phyloP scores from a whole-genome alignment of 2,888 invertebrate species.

The Eupelmus urozonus region DNA sequence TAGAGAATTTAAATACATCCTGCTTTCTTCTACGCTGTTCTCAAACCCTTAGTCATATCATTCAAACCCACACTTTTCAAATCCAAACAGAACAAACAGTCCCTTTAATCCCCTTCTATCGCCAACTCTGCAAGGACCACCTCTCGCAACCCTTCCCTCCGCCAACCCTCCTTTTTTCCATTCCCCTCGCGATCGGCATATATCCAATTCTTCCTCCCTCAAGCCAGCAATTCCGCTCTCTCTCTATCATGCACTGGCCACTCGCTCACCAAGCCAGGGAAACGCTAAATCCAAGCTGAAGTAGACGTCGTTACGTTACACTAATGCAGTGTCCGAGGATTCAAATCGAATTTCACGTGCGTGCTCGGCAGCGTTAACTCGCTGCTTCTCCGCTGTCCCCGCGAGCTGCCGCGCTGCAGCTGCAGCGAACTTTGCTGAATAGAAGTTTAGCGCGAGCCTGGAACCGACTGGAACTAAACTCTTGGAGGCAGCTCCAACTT shows the following conservation, averaged over 20 bases:
- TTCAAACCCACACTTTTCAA: too few species aligned
- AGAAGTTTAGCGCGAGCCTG: conserved; percentile 41
- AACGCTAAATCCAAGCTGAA: conserved; percentile 55
- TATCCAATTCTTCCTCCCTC: neutral
- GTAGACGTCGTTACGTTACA: conserved; percentile 60
- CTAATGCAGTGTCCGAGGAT: conserved; percentile 56
- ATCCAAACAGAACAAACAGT: too few species aligned
- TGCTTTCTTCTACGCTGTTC: too few species aligned
- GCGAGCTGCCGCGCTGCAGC: conserved; percentile 7
- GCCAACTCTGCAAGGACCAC: too few species aligned
- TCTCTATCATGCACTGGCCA: neutral
- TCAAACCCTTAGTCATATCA: too few species aligned
- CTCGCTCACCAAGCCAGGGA: conserved; percentile 20
- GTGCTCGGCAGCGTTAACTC: conserved; percentile 61
- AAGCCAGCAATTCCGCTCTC: neutral
- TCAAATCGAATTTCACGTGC: conserved; percentile 64
- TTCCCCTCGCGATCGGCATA: too few species aligned
- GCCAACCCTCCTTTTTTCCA: too few species aligned
- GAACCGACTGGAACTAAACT: conserved; percentile 43
- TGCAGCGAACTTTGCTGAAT: conserved; percentile 44
- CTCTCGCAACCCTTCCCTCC: too few species aligned
- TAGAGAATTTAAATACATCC: too few species aligned
- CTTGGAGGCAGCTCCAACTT: conserved; percentile 44
- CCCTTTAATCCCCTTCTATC: too few species aligned
- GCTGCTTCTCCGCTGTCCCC: neutral